A percentile compares a stretch with the other conserved stretches of the same genome.
Evolutionary conservation across 2,888 invertebrate species (phyloP).

Genomic region (Thymelicus acteon): DNA sequence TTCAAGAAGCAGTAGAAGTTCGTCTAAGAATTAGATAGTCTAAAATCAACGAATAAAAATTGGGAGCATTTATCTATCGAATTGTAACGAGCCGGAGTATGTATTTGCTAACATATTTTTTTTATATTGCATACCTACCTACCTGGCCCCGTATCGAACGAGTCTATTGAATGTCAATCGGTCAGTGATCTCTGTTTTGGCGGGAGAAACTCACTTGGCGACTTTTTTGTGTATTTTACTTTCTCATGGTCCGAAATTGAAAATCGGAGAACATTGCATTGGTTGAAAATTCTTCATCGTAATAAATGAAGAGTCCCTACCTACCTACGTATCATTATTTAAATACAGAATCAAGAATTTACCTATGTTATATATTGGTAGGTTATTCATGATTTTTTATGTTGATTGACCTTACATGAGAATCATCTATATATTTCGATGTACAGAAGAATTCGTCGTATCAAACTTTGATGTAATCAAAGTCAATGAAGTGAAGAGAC

Average conservation of each 20-base stretch:
- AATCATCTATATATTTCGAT: too few relatives aligned
- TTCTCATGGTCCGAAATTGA: conserved; percentile 63
- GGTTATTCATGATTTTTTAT: too few relatives aligned
- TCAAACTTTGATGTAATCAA: not conserved
- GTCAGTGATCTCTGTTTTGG: conserved; percentile 79
- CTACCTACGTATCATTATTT: not conserved
- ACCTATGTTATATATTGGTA: too few relatives aligned
- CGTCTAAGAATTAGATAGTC: too few relatives aligned
- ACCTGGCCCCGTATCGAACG: conserved; percentile 6
- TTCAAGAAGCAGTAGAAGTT: too few relatives aligned
- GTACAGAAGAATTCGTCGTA: too few relatives aligned
- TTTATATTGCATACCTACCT: not conserved
- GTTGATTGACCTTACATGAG: too few relatives aligned
- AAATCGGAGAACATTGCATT: conserved; percentile 9
- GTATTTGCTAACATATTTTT: not conserved
- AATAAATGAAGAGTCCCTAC: not conserved
- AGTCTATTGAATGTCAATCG: conserved; percentile 75
- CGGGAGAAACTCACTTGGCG: conserved; percentile 78
- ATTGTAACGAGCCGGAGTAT: too few relatives aligned
- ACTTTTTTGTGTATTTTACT: conserved; percentile 82
- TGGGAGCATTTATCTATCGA: too few relatives aligned
- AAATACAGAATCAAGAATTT: not conserved
- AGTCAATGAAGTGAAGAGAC: conserved; percentile 32
- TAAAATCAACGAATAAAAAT: too few relatives aligned
- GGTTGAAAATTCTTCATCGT: not conserved